Evolutionary conservation across 2,113 vertebrate species (phyloP).

Genomic region (Eudyptes chrysolophus): DNA sequence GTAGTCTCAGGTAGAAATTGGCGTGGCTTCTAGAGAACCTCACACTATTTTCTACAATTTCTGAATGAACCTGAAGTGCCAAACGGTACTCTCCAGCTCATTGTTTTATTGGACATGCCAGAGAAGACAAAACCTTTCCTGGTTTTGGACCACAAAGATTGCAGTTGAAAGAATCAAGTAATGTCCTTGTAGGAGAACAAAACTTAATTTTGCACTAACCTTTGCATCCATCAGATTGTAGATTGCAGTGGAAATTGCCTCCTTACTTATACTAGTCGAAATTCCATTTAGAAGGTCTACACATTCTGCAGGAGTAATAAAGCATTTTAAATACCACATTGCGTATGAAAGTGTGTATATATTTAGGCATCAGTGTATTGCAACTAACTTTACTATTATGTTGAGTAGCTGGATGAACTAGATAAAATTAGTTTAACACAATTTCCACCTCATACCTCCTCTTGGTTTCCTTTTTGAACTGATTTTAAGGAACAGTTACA

Average conservation of each 20-base stretch:
- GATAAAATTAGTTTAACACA: not conserved
- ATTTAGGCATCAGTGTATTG: not conserved
- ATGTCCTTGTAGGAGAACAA: not conserved
- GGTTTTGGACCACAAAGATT: not conserved
- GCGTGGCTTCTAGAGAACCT: not conserved
- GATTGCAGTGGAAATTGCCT: slow-evolving; percentile 36
- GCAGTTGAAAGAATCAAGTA: not conserved
- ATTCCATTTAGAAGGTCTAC: slow-evolving; percentile 15
- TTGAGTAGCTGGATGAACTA: not conserved
- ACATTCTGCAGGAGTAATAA: slow-evolving; percentile 48
- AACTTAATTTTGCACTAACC: slow-evolving; percentile 18
- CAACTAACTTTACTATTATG: not conserved
- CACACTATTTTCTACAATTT: not conserved
- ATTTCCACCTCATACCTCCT: not conserved
- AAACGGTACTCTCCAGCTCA: not conserved
- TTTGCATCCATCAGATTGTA: slow-evolving; percentile 56
- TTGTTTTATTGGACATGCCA: no score
- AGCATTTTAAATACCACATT: not conserved
- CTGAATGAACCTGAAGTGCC: not conserved
- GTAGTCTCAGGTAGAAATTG: not conserved
- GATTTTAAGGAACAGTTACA: not conserved
- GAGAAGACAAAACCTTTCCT: not conserved
- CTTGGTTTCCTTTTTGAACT: not conserved
- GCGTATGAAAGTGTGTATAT: not conserved
- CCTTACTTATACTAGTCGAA: slow-evolving; percentile 30